These are phyloP conservation scores for Calosoma granatense DNA, from an alignment of 1,140 invertebrate species.

Conservation along the genomic window DNA sequence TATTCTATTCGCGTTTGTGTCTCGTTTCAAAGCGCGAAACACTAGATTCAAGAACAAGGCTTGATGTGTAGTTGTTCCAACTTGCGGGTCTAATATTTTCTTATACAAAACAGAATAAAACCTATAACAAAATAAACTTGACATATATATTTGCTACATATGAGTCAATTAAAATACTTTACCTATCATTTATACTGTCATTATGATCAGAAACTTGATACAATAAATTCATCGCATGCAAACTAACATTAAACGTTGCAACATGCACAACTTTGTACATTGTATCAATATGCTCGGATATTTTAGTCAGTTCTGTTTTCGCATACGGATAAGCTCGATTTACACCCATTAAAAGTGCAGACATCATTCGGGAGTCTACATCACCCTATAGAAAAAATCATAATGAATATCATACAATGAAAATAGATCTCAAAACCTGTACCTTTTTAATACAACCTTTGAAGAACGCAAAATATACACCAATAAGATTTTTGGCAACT, in stretches of 20 bases:
- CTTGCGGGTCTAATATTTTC: conserved; percentile 69
- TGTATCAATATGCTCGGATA: conserved; percentile 66
- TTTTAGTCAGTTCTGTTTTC: conserved; percentile 42
- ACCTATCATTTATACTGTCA: conserved; percentile 45
- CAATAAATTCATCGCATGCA: conserved; percentile 81
- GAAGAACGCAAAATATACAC: conserved; percentile 94
- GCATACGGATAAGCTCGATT: conserved; percentile 78
- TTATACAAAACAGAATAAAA: conserved; percentile 87
- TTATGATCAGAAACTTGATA: conserved; percentile 65
- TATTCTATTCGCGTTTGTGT: conserved; percentile 58
- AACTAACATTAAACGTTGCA: conserved; percentile 67
- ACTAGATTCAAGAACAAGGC: conserved; percentile 81
- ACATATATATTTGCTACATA: conserved; percentile 11
- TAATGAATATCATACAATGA: conserved; percentile 15
- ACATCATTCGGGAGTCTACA: conserved; percentile 86
- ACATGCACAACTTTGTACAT: conserved; percentile 85
- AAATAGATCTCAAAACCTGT: conserved; percentile 16
- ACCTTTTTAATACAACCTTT: conserved; percentile 81
- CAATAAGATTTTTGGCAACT: conserved; percentile 71
- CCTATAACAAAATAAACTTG: conserved; percentile 34
- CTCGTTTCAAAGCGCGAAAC: conserved; percentile 73
- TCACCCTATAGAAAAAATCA: conserved; percentile 63
- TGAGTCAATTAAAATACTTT: conserved; percentile 17
- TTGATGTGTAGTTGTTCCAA: conserved; percentile 63
- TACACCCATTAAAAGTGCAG: conserved; percentile 77